Evolutionary conservation across 2,888 invertebrate species (phyloP), one percentile per base, ranked within the genome.

Genomic region (Lasioglossum morio): DNA sequence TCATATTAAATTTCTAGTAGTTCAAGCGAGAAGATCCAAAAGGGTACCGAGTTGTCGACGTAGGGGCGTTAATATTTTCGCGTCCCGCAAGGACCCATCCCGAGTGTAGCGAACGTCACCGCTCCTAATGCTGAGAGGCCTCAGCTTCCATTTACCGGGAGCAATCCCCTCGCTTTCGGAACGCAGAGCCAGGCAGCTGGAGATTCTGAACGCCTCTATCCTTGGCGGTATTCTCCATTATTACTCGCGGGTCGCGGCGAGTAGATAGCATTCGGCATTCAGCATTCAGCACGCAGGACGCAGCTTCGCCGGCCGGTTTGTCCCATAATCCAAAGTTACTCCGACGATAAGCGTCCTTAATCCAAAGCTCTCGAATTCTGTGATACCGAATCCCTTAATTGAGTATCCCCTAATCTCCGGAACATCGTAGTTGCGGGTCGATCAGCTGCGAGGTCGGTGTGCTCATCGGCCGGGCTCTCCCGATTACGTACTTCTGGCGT

Each of bases 301-400:
- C 77, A 63, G 40, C 78, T 46, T 63, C 70, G 78, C 53, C 74
- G 69, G 80, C 70, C 73, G 53, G 30, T 63, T 34, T 53, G 84
- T 34, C 73, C n/a, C 34, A 90, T 91, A 91, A 91, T 90, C 91
- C 87, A 53, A 89, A 91, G 91, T 88, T 91, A 88, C 88, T 90
- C 88, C 72, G 82, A 79, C 88, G 92, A 92, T 91, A 91, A 92
- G 90, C 91, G 88, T 86, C 85, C 89, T 90, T 92, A 90, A 93
- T 93, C 91, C 91, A 75, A 72, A 85, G 88, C 89, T 89, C 90
- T 87, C 89, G 87, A 88, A 92, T 91, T 92, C 92, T 89, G 89
- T 91, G 89, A 93, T 89, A 88, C 88, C 84, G 89, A 92, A 92
- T 89, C 91, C 90, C 85, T 88, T 92, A 90, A 92, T 93, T 90